Evolutionary conservation across 1,140 invertebrate genomes (phyloP), one percentile per base, ranked within the genome.

Genomic region (Cheumatopsyche charites): DNA sequence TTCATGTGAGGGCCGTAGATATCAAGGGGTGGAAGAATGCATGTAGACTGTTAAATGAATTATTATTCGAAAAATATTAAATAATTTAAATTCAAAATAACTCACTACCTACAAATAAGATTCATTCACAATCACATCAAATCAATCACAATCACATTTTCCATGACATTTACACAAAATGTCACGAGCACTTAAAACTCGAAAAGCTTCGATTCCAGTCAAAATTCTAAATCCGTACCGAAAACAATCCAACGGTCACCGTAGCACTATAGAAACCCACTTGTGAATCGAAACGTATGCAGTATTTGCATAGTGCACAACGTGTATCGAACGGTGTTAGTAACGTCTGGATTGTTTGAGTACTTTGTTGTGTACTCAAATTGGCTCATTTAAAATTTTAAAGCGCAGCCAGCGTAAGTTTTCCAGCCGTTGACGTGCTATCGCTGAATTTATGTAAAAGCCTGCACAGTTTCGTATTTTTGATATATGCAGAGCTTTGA

Each of bases 341-440:
- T 23, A 13, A 47, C 42, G 63, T 66, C 43, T 66, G 43, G 63
- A 43, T 66, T 47, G 41, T 47, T 66, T 66, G 43, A 66, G 63
- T 47, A 47, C 43, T 66, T 66, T 66, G 63, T 66, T 47, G 63
- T 66, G 63, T 66, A 66, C 63, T 26, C 41, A 66, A 66, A 47
- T 66, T 66, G 63, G 43, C 41, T 66, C 55, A 66, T 43, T 66
- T 66, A 63, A 63, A 63, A 63, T 63, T 63, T 63, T 63, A 63
- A 63, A 63, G 62, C 62, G 9, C 29, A 1, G 62, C 62, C 17
- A 11, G 41, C 19, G 29, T n/a, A 63, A 63, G 62, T 63, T 63
- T 63, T 6, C 62, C 1, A 5, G n/a, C 2, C 19, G 62, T 63
- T 43, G 62, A 63, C 62, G 62, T 23, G 29, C 23, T 13, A 63